Conservation (phyloP, 2,797 vertebrate species). For the Melanotaenia maccullochi region DNA sequence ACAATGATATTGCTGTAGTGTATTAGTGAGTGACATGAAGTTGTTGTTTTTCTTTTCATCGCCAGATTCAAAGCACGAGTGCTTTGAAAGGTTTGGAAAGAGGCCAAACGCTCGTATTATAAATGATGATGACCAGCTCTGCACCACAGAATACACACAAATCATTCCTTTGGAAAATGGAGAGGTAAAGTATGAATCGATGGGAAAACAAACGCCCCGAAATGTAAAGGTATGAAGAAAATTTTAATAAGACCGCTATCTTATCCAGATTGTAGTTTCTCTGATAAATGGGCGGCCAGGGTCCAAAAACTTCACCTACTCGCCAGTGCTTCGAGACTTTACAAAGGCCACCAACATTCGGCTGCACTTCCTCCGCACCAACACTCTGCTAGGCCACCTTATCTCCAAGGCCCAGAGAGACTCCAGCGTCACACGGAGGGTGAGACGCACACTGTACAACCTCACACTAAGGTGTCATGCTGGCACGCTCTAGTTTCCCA, state of each 20-base stretch:
- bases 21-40: neutral
- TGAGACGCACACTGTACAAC: conserved; percentile 74
- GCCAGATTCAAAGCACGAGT: conserved; percentile 89
- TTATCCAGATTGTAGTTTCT: conserved; percentile 89
- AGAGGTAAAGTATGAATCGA: conserved; percentile 81
- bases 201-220: neutral
- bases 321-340: conserved; percentile 87
- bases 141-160: conserved; percentile 90
- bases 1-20: neutral
- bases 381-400: conserved; percentile 91
- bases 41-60: neutral
- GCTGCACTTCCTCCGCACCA: conserved; percentile 90
- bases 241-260: neutral
- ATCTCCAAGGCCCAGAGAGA: conserved; percentile 92
- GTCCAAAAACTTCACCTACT: conserved; percentile 89
- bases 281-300: conserved; percentile 92
- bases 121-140: conserved; percentile 87
- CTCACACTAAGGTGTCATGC: conserved; percentile 50
- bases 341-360: conserved; percentile 94
- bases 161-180: conserved; percentile 93
- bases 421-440: conserved; percentile 91
- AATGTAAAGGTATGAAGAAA: neutral
- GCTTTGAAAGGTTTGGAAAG: conserved; percentile 87
- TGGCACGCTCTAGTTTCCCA: conserved; percentile 36
- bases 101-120: conserved; percentile 81